These are phyloP conservation scores for Caprella mutica DNA, from an alignment of 2,888 invertebrate species.

Conservation along the genomic window DNA sequence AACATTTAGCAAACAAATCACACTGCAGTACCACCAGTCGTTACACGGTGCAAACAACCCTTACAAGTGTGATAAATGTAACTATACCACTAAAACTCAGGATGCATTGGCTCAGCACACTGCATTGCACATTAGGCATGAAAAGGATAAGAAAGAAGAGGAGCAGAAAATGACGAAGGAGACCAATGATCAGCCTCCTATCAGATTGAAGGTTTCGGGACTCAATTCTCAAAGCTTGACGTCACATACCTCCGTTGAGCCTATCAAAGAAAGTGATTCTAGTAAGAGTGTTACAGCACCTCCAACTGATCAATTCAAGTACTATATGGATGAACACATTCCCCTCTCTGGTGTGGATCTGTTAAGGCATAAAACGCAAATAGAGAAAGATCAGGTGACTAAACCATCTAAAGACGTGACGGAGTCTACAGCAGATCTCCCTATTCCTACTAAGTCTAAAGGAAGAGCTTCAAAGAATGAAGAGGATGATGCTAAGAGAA, in stretches of 20 bases:
- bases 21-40: conserved; percentile 57
- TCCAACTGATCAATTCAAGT: conserved; percentile 26
- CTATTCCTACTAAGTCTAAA: neutral
- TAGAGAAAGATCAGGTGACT: conserved; percentile 22
- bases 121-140: conserved; percentile 45
- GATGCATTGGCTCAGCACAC: conserved; percentile 58
- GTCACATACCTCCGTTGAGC: neutral
- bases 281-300: neutral
- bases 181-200: conserved; percentile 14
- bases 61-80: conserved; percentile 58
- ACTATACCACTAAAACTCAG: conserved; percentile 56
- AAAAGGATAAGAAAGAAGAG: conserved; percentile 36
- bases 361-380: conserved; percentile 28
- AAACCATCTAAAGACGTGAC: neutral
- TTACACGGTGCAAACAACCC: conserved; percentile 54
- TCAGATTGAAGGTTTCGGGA: conserved; percentile 28
- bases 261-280: conserved; percentile 7
- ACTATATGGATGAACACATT: conserved; percentile 30
- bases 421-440: neutral
- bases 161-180: neutral
- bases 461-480: neutral
- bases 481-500: conserved; percentile 45
- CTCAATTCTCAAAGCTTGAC: conserved; percentile 9
- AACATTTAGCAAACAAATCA: conserved; percentile 58
- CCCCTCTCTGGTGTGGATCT: conserved; percentile 35